Base-by-base conservation (phyloP, 2,797 vertebrate genomes). In the Okamejei kenojei region DNA sequence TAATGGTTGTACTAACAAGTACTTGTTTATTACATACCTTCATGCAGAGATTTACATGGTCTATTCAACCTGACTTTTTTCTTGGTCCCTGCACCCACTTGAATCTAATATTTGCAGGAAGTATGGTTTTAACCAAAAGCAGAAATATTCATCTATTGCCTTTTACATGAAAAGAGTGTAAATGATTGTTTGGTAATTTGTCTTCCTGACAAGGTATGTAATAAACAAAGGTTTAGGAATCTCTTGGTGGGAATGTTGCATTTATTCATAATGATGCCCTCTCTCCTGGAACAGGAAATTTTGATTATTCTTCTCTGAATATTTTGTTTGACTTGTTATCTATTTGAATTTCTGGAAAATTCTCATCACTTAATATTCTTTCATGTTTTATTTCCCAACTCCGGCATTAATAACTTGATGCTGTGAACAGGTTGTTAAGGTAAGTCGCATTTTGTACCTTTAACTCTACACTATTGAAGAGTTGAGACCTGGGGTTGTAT, bases 11-110 rank as follows among this genome's bases (percentile, higher is more conserved):
- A 92, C 90, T 92, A 92, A 92, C 61, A 65, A 92, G 11, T n/a
- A 76, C 21, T 54, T 92, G 71, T 92, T 92, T 71, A 92, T 92
- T 92, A 92, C 90, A 92, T 92, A 92, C 90, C 71, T 92, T 58
- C 11, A 15, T 35, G n/a, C 61, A 35, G 7, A 21, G 61, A 35
- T 19, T 63, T 88, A 32, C n/a, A 35, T 63, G 17, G 45, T 45
- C 45, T 45, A 45, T 45, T 45, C 45, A 45, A 45, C 45, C 45
- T 45, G 45, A 45, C 45, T 63, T 15, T 15, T n/a, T 86, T 13
- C 32, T 88, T 88, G 19, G 68, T 68, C 21, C 6, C n/a, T 88
- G 26, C 29, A 65, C 15, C 26, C 58, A 32, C 15, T 88, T 88
- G 9, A 86, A 65, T 32, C 58, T n/a, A 88, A 68, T 15, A 32